These are phyloP conservation scores for Aphodius granarius DNA, from an alignment of 2,888 invertebrate genomes.

Conservation along the genomic window DNA sequence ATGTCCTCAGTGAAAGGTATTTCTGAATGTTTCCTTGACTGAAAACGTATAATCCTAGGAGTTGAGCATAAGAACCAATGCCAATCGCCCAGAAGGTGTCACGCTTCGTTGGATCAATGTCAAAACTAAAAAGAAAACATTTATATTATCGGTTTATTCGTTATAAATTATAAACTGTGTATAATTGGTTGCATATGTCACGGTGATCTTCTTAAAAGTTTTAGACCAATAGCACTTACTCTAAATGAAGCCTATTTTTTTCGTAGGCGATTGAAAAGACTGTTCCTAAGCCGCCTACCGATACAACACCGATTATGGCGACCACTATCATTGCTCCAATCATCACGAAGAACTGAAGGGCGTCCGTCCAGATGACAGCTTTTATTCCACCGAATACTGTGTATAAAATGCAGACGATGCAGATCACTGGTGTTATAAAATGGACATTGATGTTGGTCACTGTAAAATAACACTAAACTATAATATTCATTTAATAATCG, in stretches of 20 bases:
- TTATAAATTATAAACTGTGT: not conserved
- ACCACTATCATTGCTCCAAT: slow-evolving; percentile 59
- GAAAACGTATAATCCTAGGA: slow-evolving; percentile 59
- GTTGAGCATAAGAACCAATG: slow-evolving; percentile 56
- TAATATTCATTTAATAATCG: too few relatives aligned
- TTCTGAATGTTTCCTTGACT: slow-evolving; percentile 64
- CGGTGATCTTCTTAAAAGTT: too few relatives aligned
- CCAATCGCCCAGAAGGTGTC: slow-evolving; percentile 65
- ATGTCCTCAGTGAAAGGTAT: slow-evolving; percentile 61
- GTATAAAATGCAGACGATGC: slow-evolving; percentile 74
- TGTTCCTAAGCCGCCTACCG: slow-evolving; percentile 59
- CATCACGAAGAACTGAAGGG: slow-evolving; percentile 62
- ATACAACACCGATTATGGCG: slow-evolving; percentile 60
- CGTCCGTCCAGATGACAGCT: slow-evolving; percentile 68
- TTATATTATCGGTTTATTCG: not conserved
- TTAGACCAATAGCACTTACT: slow-evolving; percentile 1
- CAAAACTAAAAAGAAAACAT: slow-evolving; percentile 57
- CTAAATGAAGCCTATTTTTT: slow-evolving; percentile 60
- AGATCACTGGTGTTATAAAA: slow-evolving; percentile 67
- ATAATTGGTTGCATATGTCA: too few relatives aligned
- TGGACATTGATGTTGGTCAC: slow-evolving; percentile 62
- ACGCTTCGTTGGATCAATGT: slow-evolving; percentile 61
- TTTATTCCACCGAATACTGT: slow-evolving; percentile 71
- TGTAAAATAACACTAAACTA: slow-evolving; percentile 52
- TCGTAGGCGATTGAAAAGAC: slow-evolving; percentile 61